Base-by-base conservation (phyloP, 2,888 invertebrate genomes). In the Rugalucina vietnamica region DNA sequence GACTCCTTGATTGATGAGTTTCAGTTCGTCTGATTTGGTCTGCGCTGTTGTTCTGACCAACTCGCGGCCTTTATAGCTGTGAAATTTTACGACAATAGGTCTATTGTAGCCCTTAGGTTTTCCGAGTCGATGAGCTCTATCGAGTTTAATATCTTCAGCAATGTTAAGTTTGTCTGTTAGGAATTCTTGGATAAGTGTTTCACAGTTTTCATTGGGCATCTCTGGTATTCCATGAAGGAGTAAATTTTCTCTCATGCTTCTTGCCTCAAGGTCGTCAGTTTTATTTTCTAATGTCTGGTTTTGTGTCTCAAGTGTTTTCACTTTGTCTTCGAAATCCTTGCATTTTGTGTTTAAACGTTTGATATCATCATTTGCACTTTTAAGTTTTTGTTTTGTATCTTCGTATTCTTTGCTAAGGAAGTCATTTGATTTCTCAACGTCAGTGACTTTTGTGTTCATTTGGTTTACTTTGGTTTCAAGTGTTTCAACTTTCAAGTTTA, bases 31-130 rank as follows among this genome's bases (percentile, higher is more conserved):
- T n/a, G 10, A 14, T 60, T 60, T 32, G 4, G 32, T 37, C 3
- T 36, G 14, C 3, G 76, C 32, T 34, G 57, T 57, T n/a, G 29
- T 76, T 37, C 57, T 18, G 8, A 76, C 60, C 34, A 57, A 34
- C 54, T 76, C 76, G 24, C 76, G 50, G 10, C 60, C 76, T 36
- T 57, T 76, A n/a, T 24, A 54, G 10, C n/a, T 3, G 24, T 76
- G 57, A 27, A 76, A 76, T 39, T 76, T 76, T 14, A 34, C 76
- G 24, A 76, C 36, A 8, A 76, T 76, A 3, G 76, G 76, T 24
- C 76, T 29, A 18, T n/a, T 34, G 1, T 34, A 27, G 32, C 27
- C 37, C 14, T 21, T 54, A 1, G 29, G 34, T 57, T 60, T 76
- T 14, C 76, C 76, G 27, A 76, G 21, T 65, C 65, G 37, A 8